Evolutionary conservation across 2,888 invertebrate genomes (phyloP).

Genomic region (Folsomia manolachei): DNA sequence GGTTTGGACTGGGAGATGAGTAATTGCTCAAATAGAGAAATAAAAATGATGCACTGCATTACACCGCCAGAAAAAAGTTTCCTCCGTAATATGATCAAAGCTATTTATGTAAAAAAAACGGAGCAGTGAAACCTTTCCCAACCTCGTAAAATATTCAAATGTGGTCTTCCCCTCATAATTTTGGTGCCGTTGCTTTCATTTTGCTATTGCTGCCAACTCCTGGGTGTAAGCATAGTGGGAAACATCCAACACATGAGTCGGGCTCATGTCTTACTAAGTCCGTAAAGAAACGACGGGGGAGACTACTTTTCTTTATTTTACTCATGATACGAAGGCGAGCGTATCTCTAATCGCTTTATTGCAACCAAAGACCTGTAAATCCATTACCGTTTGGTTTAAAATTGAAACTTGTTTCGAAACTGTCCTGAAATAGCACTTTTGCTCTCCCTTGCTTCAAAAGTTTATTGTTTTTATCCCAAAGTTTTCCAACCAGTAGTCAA

Average conservation of each 20-base stretch:
- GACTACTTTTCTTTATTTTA: background rate
- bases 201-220: background rate
- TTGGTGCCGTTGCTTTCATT: constrained; percentile 1
- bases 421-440: background rate
- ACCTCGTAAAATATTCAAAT: constrained; percentile 42
- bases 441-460: no score
- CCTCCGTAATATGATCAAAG: no score
- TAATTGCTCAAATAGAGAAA: background rate
- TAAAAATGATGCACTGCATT: background rate
- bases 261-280: background rate
- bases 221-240: no score
- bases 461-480: background rate
- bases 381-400: background rate
- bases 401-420: background rate
- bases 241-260: background rate
- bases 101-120: background rate
- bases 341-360: background rate
- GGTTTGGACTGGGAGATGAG: background rate
- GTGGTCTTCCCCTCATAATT: constrained; percentile 22
- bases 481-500: background rate
- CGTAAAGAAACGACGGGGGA: constrained; percentile 8
- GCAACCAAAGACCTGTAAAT: background rate
- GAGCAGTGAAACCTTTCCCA: background rate
- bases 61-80: background rate
- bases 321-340: background rate